Evolutionary conservation across 2,888 invertebrate genomes (phyloP).

Genomic region (Strigamia maritima): DNA sequence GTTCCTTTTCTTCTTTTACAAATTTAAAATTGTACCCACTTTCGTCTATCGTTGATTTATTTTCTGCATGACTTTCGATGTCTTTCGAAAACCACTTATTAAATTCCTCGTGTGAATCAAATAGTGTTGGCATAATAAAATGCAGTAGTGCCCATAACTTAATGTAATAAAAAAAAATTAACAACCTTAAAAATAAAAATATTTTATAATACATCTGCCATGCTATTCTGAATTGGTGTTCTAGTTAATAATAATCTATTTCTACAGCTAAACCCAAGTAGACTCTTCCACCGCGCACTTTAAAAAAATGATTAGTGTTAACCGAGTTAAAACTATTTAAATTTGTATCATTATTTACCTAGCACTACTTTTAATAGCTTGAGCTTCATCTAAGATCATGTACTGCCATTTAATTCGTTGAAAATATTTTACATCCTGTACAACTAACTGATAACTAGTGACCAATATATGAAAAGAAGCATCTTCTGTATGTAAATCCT

Average conservation of each 20-base stretch:
- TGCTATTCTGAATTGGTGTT: slow-evolving; percentile 93
- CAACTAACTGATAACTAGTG: slow-evolving; percentile 93
- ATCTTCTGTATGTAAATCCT: slow-evolving; percentile 82
- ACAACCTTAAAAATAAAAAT: background rate
- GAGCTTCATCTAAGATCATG: slow-evolving; percentile 93
- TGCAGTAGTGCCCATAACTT: slow-evolving; percentile 84
- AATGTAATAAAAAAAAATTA: slow-evolving; percentile 3
- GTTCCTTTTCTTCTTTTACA: background rate
- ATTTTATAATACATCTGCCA: slow-evolving; percentile 67
- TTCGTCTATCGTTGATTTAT: slow-evolving; percentile 92
- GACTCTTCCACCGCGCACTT: slow-evolving; percentile 84
- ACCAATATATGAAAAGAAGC: slow-evolving; percentile 95
- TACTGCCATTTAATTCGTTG: slow-evolving; percentile 96
- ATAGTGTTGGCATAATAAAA: slow-evolving; percentile 93
- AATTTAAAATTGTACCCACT: slow-evolving; percentile 60
- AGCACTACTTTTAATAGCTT: slow-evolving; percentile 83
- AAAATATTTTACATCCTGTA: slow-evolving; percentile 92
- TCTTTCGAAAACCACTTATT: slow-evolving; percentile 98
- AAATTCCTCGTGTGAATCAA: slow-evolving; percentile 94
- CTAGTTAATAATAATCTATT: slow-evolving; percentile 77
- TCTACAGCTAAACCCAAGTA: slow-evolving; percentile 88
- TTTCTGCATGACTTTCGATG: slow-evolving; percentile 92
- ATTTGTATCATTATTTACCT: slow-evolving; percentile 55
- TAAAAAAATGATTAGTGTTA: slow-evolving; percentile 54
- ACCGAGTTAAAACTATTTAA: background rate